These are phyloP conservation scores for Amphimallon solstitiale DNA, from an alignment of 2,888 invertebrate genomes.

Conservation along the genomic window DNA sequence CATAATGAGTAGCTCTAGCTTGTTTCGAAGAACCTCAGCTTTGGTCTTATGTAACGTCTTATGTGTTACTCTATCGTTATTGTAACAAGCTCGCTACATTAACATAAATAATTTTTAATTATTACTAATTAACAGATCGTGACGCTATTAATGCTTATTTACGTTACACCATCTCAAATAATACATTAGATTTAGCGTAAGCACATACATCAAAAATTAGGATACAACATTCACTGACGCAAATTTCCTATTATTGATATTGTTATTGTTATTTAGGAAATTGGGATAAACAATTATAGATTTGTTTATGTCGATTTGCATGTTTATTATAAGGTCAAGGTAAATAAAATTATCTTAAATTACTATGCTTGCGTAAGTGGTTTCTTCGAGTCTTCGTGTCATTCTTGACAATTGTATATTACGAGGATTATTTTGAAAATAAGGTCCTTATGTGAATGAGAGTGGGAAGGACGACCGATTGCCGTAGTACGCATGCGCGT, in stretches of 20 bases:
- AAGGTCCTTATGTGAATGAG: too few relatives aligned
- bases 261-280: too few relatives aligned
- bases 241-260: too few relatives aligned
- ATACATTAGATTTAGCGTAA: not conserved
- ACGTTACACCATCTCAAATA: not conserved
- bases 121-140: constrained; percentile 28
- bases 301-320: too few relatives aligned
- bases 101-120: constrained; percentile 14
- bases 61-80: not conserved
- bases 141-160: not conserved
- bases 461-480: too few relatives aligned
- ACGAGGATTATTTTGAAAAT: too few relatives aligned
- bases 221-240: constrained; percentile 1
- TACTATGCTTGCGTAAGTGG: not conserved
- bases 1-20: constrained; percentile 2
- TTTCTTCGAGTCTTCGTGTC: too few relatives aligned
- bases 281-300: too few relatives aligned
- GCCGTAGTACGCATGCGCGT: too few relatives aligned
- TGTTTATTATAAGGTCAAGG: constrained; percentile 11
- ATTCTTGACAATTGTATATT: too few relatives aligned
- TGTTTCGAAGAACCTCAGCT: constrained; percentile 19
- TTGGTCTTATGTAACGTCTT: constrained; percentile 11
- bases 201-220: not conserved
- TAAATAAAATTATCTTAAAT: not conserved
- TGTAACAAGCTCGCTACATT: not conserved